A percentile compares a stretch with the other conserved stretches of the same genome.
phyloP scores from a whole-genome alignment of 2,797 vertebrate species.

The Parambassis ranga region DNA sequence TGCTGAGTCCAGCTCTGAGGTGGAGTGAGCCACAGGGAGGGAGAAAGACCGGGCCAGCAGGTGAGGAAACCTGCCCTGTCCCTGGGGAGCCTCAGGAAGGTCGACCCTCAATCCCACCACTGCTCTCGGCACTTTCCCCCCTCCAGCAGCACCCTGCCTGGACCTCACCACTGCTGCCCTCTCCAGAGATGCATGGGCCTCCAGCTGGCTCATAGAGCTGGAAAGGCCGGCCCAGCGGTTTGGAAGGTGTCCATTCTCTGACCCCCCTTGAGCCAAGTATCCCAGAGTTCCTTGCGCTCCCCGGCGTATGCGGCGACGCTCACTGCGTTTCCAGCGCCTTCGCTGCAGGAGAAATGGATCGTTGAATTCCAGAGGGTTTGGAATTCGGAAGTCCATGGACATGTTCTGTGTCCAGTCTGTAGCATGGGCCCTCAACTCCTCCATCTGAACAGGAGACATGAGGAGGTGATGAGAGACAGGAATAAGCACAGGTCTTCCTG shows the following conservation, averaged over 20 bases:
- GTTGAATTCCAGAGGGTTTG: constrained; percentile 81
- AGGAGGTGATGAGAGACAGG: not conserved
- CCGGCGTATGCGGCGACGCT: constrained; percentile 73
- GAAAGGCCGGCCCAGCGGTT: constrained; percentile 68
- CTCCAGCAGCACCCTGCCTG: constrained; percentile 24
- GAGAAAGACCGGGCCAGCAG: constrained; percentile 65
- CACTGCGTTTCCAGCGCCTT: constrained; percentile 79
- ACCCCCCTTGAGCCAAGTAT: constrained; percentile 51
- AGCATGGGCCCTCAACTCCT: constrained; percentile 89
- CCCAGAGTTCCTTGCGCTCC: constrained; percentile 72
- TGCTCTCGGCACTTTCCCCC: constrained; percentile 10
- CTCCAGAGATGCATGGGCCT: constrained; percentile 45
- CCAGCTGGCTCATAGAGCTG: constrained; percentile 63
- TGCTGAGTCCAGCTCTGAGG: constrained; percentile 50
- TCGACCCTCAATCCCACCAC: constrained; percentile 14
- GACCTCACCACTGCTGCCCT: constrained; percentile 10
- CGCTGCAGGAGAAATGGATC: constrained; percentile 85
- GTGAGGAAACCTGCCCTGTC: constrained; percentile 46
- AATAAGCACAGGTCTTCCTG: not conserved
- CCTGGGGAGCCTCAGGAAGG: constrained; percentile 10
- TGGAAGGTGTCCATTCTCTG: constrained; percentile 76
- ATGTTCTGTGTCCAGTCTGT: constrained; percentile 92
- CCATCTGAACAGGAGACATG: constrained; percentile 81
- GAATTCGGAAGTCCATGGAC: constrained; percentile 82
- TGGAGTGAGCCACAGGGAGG: constrained; percentile 60